Base-by-base conservation (phyloP, 1,140 invertebrate genomes). In the Schlechtendalia chinensis region DNA sequence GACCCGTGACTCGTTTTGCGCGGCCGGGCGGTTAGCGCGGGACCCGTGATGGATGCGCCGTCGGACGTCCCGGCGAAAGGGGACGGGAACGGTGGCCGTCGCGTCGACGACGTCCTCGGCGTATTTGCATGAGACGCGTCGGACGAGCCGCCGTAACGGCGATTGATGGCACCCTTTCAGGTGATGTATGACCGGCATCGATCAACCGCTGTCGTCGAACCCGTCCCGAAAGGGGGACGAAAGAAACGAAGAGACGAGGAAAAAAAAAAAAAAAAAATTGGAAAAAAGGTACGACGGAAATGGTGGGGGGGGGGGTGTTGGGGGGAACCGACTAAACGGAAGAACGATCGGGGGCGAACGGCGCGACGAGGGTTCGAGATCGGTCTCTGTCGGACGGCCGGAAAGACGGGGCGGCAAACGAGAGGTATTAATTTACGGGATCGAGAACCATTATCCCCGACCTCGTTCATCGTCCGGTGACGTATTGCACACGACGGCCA, bases 81-180 rank as follows among this genome's bases (percentile, higher is more conserved):
- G 39, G 32, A 39, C 27, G 58, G 75, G 14, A 24, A 22, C 19
- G 22, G 22, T 3, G 53, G 29, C 3, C 8, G 22, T 29, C n/a
- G 39, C 11, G 74, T 77, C 39, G 47, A n/a, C n/a, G n/a, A n/a
- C 65, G 32, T 47, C n/a, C 14, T 5, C 10, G 1, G 24, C 50
- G 27, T 50, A 69, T 69, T 69, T 69, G 67, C 67, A 69, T 69
- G 72, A 75, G 72, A 75, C n/a, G n/a, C n/a, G n/a, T n/a, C n/a
- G n/a, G n/a, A 8, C 17, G 56, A 27, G 50, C 22, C n/a, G 75
- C 63, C n/a, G 45, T 63, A 29, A 17, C 75, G 75, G 58, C 75
- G 61, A 79, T 79, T 79, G 75, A 79, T 79, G 75, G 75, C 75
- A 79, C 75, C 63, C 75, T 79, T 79, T 79, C 75, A 79, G 75